Evolutionary conservation across 2,797 vertebrate genomes (phyloP).

Genomic region (Danio choprae): DNA sequence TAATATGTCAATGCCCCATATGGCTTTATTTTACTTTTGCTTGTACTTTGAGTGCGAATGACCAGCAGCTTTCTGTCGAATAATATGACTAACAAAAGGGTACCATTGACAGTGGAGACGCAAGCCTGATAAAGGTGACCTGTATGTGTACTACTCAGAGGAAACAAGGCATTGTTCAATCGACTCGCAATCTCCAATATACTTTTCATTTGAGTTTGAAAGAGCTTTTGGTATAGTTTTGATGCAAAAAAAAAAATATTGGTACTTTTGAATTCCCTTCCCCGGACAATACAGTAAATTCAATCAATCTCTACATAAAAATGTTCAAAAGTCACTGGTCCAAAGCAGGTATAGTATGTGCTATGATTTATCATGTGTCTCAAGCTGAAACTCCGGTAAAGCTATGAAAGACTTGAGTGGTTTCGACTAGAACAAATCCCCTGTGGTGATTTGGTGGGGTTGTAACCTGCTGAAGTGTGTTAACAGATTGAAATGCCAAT

Average conservation of each 20-base stretch:
- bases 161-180: no score
- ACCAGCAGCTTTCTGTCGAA: no score
- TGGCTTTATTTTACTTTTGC: no score
- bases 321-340: not conserved
- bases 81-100: no score
- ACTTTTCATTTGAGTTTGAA: not conserved
- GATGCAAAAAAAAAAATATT: not conserved
- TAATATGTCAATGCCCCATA: no score
- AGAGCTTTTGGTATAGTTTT: not conserved
- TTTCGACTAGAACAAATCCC: constrained; percentile 27
- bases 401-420: not conserved
- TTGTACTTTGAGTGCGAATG: no score
- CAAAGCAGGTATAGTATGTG: not conserved
- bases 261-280: not conserved
- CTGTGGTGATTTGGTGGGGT: constrained; percentile 7
- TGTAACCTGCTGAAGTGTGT: constrained; percentile 22
- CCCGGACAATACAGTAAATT: not conserved
- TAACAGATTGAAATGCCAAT: constrained; percentile 37
- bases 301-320: not conserved
- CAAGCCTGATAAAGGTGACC: no score
- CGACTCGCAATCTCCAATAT: not conserved
- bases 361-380: not conserved
- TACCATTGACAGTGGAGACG: no score
- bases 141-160: no score
- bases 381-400: constrained; percentile 24